Evolutionary conservation across 2,113 vertebrate species (phyloP), one percentile per base, ranked within the genome.

Genomic region (Neoarius graeffei): DNA sequence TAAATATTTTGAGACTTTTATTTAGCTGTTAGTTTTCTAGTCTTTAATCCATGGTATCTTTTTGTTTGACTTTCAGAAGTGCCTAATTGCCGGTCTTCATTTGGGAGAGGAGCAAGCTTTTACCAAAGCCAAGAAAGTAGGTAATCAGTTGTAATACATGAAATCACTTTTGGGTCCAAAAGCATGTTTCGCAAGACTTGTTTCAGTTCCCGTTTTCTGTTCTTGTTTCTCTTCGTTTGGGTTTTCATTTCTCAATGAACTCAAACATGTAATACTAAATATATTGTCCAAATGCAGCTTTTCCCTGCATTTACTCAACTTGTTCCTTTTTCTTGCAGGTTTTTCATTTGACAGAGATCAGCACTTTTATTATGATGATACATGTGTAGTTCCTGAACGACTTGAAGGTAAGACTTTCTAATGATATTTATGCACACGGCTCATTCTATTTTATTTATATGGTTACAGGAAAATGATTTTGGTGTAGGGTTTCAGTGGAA

Each of bases 41-140:
- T 35, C 35, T 42, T 42, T 42, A 42, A 42, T 42, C 35, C 35
- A 42, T 42, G 35, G 35, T 42, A 2, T 79, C 56, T 79, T 0
- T 83, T 86, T 86, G 60, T 0, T 92, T 95, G 48, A 91, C 81
- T 95, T 92, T 54, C 95, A 99, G 98, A 99, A 97, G 97, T 99
- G 97, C 98, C 98, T 95, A 98, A 97, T 93, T 99, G 98, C 94
- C 97, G 98, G 95, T 98, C 97, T 54, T 95, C 96, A 0, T 99
- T 97, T 89, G 95, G 97, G 91, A 96, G 96, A 93, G 95, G 94
- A 64, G 94, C 94, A 59, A 95, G 95, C 0, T 96, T 97, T 94
- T 99, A 97, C 95, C 97, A 97, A 88, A 95, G 94, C 94, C 96
- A 96, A 86, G 98, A 99, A 1, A 94, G 98, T 99, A 94, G 97